A percentile compares a stretch with the other conserved stretches of the same genome.
These are phyloP conservation scores for Pseudomyrmex flavicornis DNA, from an alignment of 1,140 invertebrate genomes.

Conservation along the genomic window DNA sequence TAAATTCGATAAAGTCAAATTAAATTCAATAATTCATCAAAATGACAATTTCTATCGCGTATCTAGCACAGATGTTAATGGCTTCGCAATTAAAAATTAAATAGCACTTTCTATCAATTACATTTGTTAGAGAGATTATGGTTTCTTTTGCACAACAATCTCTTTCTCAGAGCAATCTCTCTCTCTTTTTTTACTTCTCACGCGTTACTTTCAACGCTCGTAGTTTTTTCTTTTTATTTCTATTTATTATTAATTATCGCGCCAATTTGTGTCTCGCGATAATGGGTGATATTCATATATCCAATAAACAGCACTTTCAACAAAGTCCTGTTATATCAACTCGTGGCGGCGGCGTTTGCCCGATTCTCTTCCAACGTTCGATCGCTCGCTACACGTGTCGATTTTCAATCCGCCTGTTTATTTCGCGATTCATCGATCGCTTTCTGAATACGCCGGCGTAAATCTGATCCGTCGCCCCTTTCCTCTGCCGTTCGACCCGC, in stretches of 20 bases:
- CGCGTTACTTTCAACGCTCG: neutral
- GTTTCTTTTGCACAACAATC: too few relatives aligned
- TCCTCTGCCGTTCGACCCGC: neutral
- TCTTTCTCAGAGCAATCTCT: neutral
- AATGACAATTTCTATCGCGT: too few relatives aligned
- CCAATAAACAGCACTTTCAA: conserved; percentile 33
- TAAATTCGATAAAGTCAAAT: neutral
- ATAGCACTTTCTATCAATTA: too few relatives aligned
- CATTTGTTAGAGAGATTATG: neutral
- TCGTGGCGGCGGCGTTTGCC: neutral
- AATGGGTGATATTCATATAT: conserved; percentile 33
- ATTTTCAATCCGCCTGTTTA: conserved; percentile 48
- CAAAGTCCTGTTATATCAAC: conserved; percentile 45
- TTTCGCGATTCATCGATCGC: conserved; percentile 38
- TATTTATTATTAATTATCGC: conserved; percentile 45
- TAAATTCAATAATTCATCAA: neutral
- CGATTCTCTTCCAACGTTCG: conserved; percentile 3
- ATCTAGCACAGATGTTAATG: too few relatives aligned
- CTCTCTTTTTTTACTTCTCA: neutral
- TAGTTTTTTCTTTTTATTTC: conserved; percentile 8
- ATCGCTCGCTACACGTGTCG: neutral
- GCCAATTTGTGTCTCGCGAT: conserved; percentile 35
- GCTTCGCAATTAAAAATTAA: too few relatives aligned
- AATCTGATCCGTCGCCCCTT: neutral
- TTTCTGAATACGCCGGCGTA: neutral